Evolutionary conservation across 2,113 vertebrate species (phyloP).

Genomic region (Actinemys pallida): DNA sequence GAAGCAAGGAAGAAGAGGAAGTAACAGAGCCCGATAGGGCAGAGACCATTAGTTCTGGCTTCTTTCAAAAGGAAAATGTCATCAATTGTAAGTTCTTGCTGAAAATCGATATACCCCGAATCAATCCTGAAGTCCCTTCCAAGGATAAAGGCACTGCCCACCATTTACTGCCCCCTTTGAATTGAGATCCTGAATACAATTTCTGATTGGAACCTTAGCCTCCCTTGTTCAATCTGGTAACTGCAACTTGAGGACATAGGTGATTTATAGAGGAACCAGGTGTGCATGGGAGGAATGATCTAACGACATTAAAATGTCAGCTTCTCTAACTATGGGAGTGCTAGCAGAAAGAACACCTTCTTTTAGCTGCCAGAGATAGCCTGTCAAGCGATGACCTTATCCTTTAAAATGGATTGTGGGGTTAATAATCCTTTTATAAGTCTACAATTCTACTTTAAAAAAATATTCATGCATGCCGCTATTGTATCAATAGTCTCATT

Average conservation of each 20-base stretch:
- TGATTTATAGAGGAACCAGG: slow-evolving; percentile 6
- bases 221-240: not conserved
- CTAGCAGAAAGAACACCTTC: slow-evolving; percentile 18
- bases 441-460: slow-evolving; percentile 15
- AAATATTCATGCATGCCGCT: not conserved
- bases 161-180: not conserved
- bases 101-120: not conserved
- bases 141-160: not conserved
- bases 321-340: slow-evolving; percentile 9
- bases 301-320: not conserved
- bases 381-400: not conserved
- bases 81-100: not conserved
- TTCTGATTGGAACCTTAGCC: not conserved
- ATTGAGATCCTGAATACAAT: not conserved
- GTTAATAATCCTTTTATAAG: not conserved
- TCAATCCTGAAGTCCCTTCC: not conserved
- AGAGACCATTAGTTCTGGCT: not conserved
- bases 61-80: not conserved
- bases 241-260: not conserved
- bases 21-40: not conserved
- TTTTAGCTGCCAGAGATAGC: slow-evolving; percentile 23
- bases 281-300: not conserved
- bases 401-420: not conserved
- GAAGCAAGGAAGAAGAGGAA: slow-evolving; percentile 7
- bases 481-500: not conserved